Conservation (phyloP, 2,113 vertebrate genomes). For the Tragelaphus buxtoni region DNA sequence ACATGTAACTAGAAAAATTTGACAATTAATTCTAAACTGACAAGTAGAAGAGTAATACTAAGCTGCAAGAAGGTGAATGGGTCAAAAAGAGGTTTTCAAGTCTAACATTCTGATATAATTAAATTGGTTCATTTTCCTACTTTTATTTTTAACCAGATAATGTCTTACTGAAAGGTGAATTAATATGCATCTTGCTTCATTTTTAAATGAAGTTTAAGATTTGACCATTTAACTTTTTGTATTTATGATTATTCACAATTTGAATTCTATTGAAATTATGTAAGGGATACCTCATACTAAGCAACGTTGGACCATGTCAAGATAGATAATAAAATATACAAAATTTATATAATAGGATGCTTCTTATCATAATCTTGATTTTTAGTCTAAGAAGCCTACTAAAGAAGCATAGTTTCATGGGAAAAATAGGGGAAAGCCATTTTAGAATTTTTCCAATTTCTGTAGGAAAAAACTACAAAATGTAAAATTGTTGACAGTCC, state of each 20-base stretch:
- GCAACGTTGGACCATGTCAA: background rate
- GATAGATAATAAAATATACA: background rate
- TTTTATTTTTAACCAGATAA: background rate
- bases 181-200: background rate
- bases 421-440: background rate
- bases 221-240: background rate
- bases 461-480: background rate
- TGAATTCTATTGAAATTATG: background rate
- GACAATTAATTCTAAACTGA: constrained; percentile 5
- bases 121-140: background rate
- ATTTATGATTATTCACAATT: background rate
- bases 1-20: background rate
- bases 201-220: background rate
- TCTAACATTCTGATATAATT: background rate
- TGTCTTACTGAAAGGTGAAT: background rate
- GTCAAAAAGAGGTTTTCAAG: background rate
- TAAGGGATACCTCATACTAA: background rate
- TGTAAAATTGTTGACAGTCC: background rate
- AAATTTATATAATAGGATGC: background rate
- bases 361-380: background rate
- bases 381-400: background rate
- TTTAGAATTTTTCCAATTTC: background rate
- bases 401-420: background rate
- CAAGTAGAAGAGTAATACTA: background rate
- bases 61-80: background rate